A percentile compares a stretch with the other conserved stretches of the same genome.
phyloP scores from a whole-genome alignment of 2,113 vertebrate genomes.

The Pogonocichla stellata region DNA sequence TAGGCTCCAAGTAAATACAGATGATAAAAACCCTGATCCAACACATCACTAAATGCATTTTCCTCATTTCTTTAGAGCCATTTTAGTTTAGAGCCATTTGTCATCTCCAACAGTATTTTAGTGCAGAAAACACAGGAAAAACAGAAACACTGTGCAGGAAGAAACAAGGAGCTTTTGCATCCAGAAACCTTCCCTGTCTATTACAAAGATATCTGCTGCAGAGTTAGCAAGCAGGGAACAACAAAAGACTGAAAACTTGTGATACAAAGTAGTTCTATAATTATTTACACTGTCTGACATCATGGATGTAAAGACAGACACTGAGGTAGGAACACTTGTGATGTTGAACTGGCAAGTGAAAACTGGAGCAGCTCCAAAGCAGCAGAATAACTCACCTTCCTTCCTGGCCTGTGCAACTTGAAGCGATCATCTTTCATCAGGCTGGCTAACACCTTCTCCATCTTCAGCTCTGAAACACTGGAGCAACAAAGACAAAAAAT shows the following conservation, averaged over 20 bases:
- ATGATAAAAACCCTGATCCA: neutral
- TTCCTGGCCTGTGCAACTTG: conserved; percentile 71
- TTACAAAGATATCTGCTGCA: neutral
- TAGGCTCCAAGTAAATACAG: neutral
- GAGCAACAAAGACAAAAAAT: neutral
- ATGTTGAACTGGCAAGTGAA: neutral
- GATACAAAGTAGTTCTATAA: neutral
- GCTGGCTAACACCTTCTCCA: conserved; percentile 82
- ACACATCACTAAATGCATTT: neutral
- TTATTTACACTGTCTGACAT: neutral
- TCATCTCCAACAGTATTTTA: neutral
- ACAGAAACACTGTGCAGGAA: neutral
- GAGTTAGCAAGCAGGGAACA: neutral
- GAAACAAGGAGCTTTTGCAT: neutral
- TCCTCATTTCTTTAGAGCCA: neutral
- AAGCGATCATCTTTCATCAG: conserved; percentile 82
- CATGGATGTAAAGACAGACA: neutral
- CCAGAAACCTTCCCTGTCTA: neutral
- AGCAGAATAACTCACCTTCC: conserved; percentile 81
- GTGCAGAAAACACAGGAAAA: neutral
- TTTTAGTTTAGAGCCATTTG: neutral
- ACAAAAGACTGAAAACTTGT: neutral
- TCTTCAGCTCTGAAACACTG: conserved; percentile 88
- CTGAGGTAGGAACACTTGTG: neutral
- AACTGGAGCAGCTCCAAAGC: neutral